A percentile compares a stretch with the other conserved stretches of the same genome.
phyloP scores from a whole-genome alignment of 2,888 invertebrate genomes.

The Lochmaea crataegi region DNA sequence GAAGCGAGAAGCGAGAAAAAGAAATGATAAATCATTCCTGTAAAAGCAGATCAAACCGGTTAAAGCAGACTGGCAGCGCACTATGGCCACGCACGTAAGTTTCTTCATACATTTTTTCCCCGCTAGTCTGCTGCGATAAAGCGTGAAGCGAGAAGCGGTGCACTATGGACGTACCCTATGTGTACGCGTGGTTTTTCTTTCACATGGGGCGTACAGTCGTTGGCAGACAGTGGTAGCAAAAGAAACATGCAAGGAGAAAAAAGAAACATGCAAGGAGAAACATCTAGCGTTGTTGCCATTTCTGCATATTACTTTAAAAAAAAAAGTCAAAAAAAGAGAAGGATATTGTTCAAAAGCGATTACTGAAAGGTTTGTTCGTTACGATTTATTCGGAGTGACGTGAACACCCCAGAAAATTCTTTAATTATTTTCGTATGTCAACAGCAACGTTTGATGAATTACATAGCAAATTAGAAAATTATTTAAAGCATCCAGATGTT shows the following conservation, averaged over 20 bases:
- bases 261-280: slow-evolving; percentile 17
- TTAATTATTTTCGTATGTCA: slow-evolving; percentile 9
- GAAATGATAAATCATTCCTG: no score
- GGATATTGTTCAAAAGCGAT: slow-evolving; percentile 18
- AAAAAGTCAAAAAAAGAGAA: slow-evolving; percentile 9
- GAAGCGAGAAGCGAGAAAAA: no score
- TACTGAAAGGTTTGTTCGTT: no score
- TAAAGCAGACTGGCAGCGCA: no score
- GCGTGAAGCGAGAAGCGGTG: no score
- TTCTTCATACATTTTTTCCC: no score
- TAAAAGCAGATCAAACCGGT: no score
- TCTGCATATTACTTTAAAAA: slow-evolving; percentile 12
- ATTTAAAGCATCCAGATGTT: slow-evolving; percentile 15
- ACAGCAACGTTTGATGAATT: slow-evolving; percentile 16
- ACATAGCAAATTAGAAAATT: not conserved
- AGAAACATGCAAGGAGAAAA: no score
- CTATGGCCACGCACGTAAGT: no score
- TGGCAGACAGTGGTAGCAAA: slow-evolving; percentile 8
- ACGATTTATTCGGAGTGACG: no score
- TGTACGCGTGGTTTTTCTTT: slow-evolving; percentile 10
- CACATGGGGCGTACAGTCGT: slow-evolving; percentile 9
- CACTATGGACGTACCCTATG: no score
- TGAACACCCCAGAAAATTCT: slow-evolving; percentile 5
- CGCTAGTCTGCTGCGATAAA: no score
- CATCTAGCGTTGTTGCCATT: slow-evolving; percentile 15